A percentile compares a stretch with the other conserved stretches of the same genome.
Evolutionary conservation across 2,888 invertebrate genomes (phyloP).

Genomic region (Liposcelis brunnea): DNA sequence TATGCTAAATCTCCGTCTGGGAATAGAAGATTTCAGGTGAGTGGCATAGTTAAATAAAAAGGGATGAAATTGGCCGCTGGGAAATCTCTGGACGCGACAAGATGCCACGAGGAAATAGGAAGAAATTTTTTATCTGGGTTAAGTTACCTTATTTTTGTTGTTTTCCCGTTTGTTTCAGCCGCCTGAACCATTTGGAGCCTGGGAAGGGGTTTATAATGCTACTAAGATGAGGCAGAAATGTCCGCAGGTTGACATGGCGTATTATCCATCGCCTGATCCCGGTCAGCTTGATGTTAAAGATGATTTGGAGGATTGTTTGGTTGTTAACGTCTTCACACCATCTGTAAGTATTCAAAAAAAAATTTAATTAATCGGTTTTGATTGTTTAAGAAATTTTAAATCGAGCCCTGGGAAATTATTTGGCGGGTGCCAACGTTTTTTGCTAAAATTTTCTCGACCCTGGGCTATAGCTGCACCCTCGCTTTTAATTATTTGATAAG

Average conservation of each 20-base stretch:
- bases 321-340: conserved; percentile 26
- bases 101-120: not conserved
- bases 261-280: conserved; percentile 14
- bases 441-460: no score
- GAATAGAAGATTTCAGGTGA: conserved; percentile 19
- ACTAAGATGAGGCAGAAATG: conserved; percentile 17
- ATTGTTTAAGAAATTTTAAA: not conserved
- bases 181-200: conserved; percentile 16
- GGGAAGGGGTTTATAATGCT: conserved; percentile 18
- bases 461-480: no score
- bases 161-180: conserved; percentile 15
- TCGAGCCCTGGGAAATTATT: not conserved
- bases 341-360: conserved; percentile 17
- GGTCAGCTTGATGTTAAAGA: conserved; percentile 12
- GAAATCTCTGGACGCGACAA: not conserved
- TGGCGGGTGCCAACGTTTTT: no score
- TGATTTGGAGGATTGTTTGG: conserved; percentile 25
- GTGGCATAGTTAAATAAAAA: not conserved
- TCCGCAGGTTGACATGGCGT: conserved; percentile 17
- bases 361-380: not conserved
- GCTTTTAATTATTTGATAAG: no score
- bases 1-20: conserved; percentile 20
- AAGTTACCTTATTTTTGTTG: not conserved
- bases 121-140: not conserved
- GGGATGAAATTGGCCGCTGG: not conserved